Conservation (phyloP, 1,140 invertebrate species). For the Apis dorsata region DNA sequence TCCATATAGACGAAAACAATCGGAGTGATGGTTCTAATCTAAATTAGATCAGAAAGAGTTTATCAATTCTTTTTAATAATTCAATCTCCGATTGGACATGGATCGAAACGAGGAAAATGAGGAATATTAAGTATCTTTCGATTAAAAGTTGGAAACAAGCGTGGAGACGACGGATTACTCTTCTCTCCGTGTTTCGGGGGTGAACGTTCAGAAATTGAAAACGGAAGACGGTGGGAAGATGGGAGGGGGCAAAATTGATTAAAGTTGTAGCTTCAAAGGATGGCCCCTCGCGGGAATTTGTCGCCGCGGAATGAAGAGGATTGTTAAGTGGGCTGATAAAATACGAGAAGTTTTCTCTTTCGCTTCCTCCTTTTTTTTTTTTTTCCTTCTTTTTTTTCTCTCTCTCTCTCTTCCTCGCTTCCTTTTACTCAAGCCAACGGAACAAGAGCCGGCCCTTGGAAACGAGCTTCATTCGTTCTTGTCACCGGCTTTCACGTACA, state of each 20-base stretch:
- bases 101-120: background rate
- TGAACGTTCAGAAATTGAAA: conserved; percentile 31
- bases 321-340: conserved; percentile 53
- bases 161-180: background rate
- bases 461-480: conserved; percentile 65
- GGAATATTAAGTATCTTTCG: too few species aligned
- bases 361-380: background rate
- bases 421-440: conserved; percentile 40
- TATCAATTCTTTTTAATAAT: too few species aligned
- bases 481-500: conserved; percentile 56
- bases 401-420: background rate
- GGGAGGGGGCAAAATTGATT: conserved; percentile 35
- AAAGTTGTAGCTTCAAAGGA: conserved; percentile 45
- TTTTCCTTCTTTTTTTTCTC: conserved; percentile 5
- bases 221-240: background rate
- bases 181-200: background rate
- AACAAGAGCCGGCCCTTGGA: conserved; percentile 50
- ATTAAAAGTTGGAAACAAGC: background rate
- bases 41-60: too few species aligned
- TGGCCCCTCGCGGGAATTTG: conserved; percentile 32
- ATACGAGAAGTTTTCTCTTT: conserved; percentile 52
- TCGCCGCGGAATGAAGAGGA: conserved; percentile 45
- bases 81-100: too few species aligned
- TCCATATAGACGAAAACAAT: too few species aligned
- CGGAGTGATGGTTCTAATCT: too few species aligned